These are phyloP conservation scores for Clarias laeviceps DNA, from an alignment of 2,797 vertebrate species.

Conservation along the genomic window DNA sequence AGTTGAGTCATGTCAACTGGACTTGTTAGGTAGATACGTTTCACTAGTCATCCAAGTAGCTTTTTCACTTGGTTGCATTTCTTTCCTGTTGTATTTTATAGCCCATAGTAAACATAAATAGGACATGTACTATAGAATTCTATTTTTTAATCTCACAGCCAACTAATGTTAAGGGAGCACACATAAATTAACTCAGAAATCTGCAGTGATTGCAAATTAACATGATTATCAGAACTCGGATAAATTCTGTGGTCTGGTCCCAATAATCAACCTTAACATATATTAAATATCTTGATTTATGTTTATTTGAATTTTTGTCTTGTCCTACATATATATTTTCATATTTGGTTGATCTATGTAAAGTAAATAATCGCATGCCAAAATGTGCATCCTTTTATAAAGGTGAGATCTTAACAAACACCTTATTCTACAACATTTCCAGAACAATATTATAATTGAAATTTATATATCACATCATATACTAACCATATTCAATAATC, in stretches of 20 bases:
- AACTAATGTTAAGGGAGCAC: background rate
- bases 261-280: background rate
- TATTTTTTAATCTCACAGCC: background rate
- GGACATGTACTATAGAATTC: background rate
- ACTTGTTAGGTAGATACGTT: no score
- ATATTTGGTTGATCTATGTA: background rate
- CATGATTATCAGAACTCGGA: background rate
- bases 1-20: no score
- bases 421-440: no score
- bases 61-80: background rate
- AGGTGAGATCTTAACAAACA: background rate
- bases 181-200: background rate
- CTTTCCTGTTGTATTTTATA: background rate
- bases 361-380: background rate
- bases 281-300: background rate
- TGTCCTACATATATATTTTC: background rate
- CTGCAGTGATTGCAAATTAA: background rate
- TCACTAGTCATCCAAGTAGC: no score
- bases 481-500: background rate
- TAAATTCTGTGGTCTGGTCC: background rate
- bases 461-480: background rate
- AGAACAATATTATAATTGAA: background rate
- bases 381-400: background rate
- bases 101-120: background rate
- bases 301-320: background rate